Base-by-base conservation (phyloP, 2,113 vertebrate genomes). In the Cyphomyrus discorhynchus region DNA sequence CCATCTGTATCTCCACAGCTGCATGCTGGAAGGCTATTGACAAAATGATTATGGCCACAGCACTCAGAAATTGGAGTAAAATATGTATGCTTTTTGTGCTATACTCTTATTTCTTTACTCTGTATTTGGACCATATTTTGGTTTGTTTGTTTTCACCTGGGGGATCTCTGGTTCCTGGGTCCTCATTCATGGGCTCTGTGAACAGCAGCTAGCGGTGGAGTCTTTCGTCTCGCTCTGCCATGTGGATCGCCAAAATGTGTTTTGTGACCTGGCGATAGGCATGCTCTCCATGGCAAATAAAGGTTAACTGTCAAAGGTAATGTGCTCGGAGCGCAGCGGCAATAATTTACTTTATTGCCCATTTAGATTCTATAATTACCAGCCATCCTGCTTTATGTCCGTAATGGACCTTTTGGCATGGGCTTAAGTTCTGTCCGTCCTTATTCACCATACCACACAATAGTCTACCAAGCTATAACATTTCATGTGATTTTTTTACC, bases 1-100 rank as follows among this genome's bases (percentile, higher is more conserved):
- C 94, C 96, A 95, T 96, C 95, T 96, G 95, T 95, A 95, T 93
- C 94, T 88, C 94, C 90, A 92, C 95, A 95, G 95, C 95, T 95
- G 95, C 95, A 95, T 94, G 93, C 95, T 95, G 94, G 93, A 96
- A 93, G 93, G 93, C 94, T 95, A 96, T 96, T 91, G 95, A 95
- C 95, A 95, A 92, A 95, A 94, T 95, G 95, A 95, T 96, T 95
- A 96, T 91, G 92, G 94, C 93, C 92, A 92, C 94, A 90, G 94
- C 93, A 95, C 92, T 94, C 93, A 92, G 93, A 95, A 94, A 95
- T 95, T 95, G 94, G 93, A 94, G 93, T 94, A 94, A 95, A 95
- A 96, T 94, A 93, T 94, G 94, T 95, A 95, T 95, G 95, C 95
- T 93, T 95, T 95, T 94, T 92, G 92, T 93, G 93, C 93, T 93